Conservation (phyloP, 1,140 invertebrate genomes). For the Halyomorpha halys region DNA sequence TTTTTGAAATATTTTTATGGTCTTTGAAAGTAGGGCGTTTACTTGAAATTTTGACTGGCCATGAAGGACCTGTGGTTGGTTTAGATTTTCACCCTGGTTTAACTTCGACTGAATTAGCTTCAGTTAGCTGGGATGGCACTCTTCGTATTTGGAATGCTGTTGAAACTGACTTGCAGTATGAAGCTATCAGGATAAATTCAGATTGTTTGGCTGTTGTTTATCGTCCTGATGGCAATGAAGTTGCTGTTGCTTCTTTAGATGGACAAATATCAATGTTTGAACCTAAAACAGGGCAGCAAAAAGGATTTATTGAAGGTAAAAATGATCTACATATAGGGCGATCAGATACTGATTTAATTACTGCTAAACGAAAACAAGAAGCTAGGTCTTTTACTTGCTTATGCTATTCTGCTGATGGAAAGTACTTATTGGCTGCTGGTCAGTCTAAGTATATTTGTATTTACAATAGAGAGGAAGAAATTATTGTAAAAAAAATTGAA, state of each 20-base stretch:
- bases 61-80: constrained; percentile 80
- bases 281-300: constrained; percentile 55
- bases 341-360: constrained; percentile 73
- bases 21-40: constrained; percentile 82
- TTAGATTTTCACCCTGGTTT: constrained; percentile 68
- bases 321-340: constrained; percentile 77
- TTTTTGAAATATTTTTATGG: constrained; percentile 94
- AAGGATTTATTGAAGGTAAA: constrained; percentile 71
- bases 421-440: constrained; percentile 77
- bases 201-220: constrained; percentile 81
- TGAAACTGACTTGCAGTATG: constrained; percentile 68
- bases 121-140: constrained; percentile 90
- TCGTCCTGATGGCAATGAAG: constrained; percentile 77
- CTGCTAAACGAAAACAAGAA: constrained; percentile 70
- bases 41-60: constrained; percentile 81
- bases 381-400: constrained; percentile 80
- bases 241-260: constrained; percentile 84
- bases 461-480: constrained; percentile 66
- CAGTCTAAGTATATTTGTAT: constrained; percentile 90
- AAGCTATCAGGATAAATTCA: constrained; percentile 64
- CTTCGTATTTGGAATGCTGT: constrained; percentile 84
- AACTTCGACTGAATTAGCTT: constrained; percentile 63
- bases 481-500: constrained; percentile 84
- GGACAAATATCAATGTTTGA: constrained; percentile 83
- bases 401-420: constrained; percentile 87